Evolutionary conservation across 2,888 invertebrate genomes (phyloP).

Genomic region (Tiliacea aurago): DNA sequence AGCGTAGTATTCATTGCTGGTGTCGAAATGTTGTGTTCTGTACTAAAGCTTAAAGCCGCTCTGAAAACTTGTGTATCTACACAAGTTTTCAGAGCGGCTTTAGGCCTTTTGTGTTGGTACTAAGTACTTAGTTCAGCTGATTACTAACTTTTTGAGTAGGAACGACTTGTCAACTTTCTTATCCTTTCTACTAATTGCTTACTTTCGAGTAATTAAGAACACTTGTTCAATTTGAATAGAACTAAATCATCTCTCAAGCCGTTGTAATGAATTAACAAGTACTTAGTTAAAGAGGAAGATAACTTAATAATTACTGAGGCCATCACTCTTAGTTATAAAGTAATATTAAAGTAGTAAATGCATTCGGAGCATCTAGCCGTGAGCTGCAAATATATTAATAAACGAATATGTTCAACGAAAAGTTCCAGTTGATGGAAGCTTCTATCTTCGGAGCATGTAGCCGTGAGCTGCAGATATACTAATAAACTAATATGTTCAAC

Average conservation of each 20-base stretch:
- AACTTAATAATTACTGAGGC: background rate
- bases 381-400: background rate
- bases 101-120: background rate
- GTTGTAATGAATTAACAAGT: conserved; percentile 3
- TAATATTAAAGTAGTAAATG: background rate
- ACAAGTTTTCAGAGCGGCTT: background rate
- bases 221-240: background rate
- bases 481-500: too few species aligned
- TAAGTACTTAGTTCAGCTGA: background rate
- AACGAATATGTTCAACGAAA: conserved; percentile 1
- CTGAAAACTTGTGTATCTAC: too few species aligned
- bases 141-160: conserved; percentile 3
- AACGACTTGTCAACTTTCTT: background rate
- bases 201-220: background rate
- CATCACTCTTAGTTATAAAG: conserved; percentile 5
- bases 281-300: background rate
- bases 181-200: background rate
- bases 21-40: background rate
- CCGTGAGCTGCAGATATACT: too few species aligned
- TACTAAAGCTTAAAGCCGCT: too few species aligned
- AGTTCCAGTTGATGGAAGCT: background rate
- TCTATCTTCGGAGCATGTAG: too few species aligned
- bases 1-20: too few species aligned
- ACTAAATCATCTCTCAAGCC: background rate
- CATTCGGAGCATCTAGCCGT: background rate